Evolutionary conservation across 2,797 vertebrate genomes (phyloP).

Genomic region (Gymnothorax reevesii): DNA sequence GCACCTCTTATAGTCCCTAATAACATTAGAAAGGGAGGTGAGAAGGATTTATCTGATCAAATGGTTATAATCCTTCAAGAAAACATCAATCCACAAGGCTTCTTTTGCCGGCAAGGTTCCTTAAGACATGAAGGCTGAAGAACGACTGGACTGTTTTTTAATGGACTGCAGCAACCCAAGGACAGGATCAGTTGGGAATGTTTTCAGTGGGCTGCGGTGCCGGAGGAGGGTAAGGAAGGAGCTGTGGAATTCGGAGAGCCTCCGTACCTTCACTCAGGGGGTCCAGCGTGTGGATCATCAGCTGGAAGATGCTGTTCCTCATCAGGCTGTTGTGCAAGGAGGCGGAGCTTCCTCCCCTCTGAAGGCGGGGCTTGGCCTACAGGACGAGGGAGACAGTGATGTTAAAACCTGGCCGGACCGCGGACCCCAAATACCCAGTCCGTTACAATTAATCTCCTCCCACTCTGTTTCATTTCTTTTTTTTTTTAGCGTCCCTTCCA

Average conservation of each 20-base stretch:
- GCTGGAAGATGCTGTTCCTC: conserved; percentile 99
- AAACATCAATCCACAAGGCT: background rate
- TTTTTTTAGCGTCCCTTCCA: background rate
- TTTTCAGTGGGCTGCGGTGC: background rate
- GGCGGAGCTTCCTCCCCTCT: conserved; percentile 94
- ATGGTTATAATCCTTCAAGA: background rate
- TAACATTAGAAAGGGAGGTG: background rate
- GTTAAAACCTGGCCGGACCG: conserved; percentile 38
- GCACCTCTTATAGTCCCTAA: background rate
- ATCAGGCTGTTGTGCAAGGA: conserved; percentile 98
- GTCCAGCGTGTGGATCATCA: conserved; percentile 98
- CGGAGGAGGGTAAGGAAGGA: background rate
- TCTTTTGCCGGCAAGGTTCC: background rate
- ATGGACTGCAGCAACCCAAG: background rate
- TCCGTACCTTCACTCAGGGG: conserved; percentile 94
- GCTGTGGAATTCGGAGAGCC: background rate
- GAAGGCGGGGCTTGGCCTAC: conserved; percentile 90
- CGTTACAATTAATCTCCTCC: background rate
- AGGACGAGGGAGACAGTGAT: conserved; percentile 45
- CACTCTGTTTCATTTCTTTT: background rate
- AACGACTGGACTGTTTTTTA: background rate
- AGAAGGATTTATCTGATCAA: background rate
- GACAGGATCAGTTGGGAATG: background rate
- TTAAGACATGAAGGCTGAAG: background rate
- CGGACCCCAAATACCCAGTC: background rate